Base-by-base conservation (phyloP, 2,888 invertebrate genomes). In the Junonia oenone region DNA sequence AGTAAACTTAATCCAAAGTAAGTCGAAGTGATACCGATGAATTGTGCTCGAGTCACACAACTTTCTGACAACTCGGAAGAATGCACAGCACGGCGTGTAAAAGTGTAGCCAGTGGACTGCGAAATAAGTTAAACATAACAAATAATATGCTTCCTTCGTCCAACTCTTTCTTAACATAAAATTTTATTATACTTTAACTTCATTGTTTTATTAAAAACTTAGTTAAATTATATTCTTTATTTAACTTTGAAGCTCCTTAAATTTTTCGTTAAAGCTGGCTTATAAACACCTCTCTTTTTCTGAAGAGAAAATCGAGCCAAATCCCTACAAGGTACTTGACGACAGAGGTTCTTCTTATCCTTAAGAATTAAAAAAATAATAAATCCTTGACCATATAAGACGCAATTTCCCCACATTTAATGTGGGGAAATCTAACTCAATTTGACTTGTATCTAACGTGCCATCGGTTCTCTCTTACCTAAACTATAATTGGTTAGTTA, bases 51-150 rank as follows among this genome's bases (percentile, higher is more conserved):
- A 40, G 14, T 49, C 29, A 50, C 47, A 40, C 31, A 51, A 46
- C 40, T 64, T 61, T 61, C 55, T 62, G 58, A 55, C 60, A 62
- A 49, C 43, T 43, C 14, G 4, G 26, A 48, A 35, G 37, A 48
- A 19, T 22, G 26, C 22, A 37, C 48, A 26, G 22, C 19, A 22
- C 22, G 13, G 15, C 15, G n/a, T 22, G 14, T 33, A 26, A 43
- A 17, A 40, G 11, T 29, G 6, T 51, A 11, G 2, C 1, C 31
- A 29, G 9, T 46, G 15, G 27, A 14, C 29, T 15, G 45, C 29
- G 11, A 29, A 31, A 46, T 35, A 48, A 48, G 48, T 35, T 35
- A 48, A 48, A 19, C 33, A 33, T 47, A 48, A 48, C 35, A 48
- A 13, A 47, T 22, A 13, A 17, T 22, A 4, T 33, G 19, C 22